phyloP scores from a whole-genome alignment of 2,113 vertebrate genomes.

The Dipodomys ordii region DNA sequence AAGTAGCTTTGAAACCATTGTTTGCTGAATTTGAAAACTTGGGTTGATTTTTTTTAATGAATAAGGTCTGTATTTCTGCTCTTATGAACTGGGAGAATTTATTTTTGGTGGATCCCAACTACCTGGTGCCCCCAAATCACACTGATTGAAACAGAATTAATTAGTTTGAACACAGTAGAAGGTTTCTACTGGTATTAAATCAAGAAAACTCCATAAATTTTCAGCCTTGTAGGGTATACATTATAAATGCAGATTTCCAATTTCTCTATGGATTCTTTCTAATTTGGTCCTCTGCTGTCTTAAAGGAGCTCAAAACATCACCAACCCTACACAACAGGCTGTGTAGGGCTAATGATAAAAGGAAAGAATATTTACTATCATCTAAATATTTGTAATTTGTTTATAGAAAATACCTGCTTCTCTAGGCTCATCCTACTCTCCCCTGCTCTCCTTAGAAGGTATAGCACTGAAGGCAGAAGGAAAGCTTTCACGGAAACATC shows the following conservation, averaged over 20 bases:
- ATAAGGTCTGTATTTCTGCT: neutral
- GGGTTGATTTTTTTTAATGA: neutral
- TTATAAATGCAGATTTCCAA: fast-evolving
- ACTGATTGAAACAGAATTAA: slow-evolving; percentile 10
- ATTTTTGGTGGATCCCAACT: neutral
- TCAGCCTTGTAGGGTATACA: neutral
- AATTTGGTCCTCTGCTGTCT: neutral
- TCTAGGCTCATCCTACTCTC: neutral
- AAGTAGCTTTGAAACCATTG: neutral
- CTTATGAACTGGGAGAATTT: neutral
- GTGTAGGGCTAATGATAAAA: neutral
- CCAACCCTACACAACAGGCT: neutral
- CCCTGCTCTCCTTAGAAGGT: neutral
- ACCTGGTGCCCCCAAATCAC: neutral
- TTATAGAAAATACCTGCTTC: slow-evolving; percentile 20
- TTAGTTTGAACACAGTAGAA: neutral
- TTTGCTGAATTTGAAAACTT: neutral
- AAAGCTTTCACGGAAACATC: slow-evolving; percentile 27
- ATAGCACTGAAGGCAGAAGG: neutral
- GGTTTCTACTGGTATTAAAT: neutral
- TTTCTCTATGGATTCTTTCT: neutral
- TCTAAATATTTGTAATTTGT: neutral
- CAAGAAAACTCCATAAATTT: neutral
- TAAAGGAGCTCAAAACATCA: neutral
- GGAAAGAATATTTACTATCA: neutral